Percentiles rank a stretch among this genome's conserved stretches.
Conservation (phyloP, 2,888 invertebrate species). For the Muschampia plurimacula region DNA sequence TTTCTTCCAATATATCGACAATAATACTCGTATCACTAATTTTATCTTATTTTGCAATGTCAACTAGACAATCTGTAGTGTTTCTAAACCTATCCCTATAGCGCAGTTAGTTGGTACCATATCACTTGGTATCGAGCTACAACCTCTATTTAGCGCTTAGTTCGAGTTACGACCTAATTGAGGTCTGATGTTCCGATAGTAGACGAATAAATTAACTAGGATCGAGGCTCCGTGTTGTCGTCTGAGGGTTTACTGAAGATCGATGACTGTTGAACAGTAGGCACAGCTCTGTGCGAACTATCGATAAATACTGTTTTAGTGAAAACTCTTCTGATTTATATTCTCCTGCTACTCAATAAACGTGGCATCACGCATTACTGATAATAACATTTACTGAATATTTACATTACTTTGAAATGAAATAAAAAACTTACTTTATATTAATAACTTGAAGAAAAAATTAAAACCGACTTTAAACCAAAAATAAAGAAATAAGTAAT, state of each 20-base stretch:
- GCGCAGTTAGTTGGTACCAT: background rate
- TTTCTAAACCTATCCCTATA: too few species aligned
- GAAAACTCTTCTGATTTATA: background rate
- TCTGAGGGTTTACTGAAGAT: slow-evolving; percentile 41
- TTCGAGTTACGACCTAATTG: slow-evolving; percentile 38
- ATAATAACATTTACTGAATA: too few species aligned
- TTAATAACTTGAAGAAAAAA: too few species aligned
- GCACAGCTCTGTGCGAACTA: background rate
- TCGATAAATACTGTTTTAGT: background rate
- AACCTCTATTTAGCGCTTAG: background rate
- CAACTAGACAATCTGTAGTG: background rate
- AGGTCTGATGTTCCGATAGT: slow-evolving; percentile 58
- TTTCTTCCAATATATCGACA: too few species aligned
- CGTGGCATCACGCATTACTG: background rate
- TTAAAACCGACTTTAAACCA: too few species aligned
- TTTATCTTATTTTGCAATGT: background rate
- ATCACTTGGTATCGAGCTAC: background rate
- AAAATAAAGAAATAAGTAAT: too few species aligned
- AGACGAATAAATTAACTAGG: slow-evolving; percentile 39
- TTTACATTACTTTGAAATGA: too few species aligned
- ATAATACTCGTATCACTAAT: too few species aligned
- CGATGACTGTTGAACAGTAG: slow-evolving; percentile 7
- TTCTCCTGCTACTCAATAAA: background rate
- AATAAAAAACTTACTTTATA: too few species aligned
- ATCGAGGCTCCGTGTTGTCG: slow-evolving; percentile 38